Conservation (phyloP, 2,888 invertebrate species). For the Fragum fragum region DNA sequence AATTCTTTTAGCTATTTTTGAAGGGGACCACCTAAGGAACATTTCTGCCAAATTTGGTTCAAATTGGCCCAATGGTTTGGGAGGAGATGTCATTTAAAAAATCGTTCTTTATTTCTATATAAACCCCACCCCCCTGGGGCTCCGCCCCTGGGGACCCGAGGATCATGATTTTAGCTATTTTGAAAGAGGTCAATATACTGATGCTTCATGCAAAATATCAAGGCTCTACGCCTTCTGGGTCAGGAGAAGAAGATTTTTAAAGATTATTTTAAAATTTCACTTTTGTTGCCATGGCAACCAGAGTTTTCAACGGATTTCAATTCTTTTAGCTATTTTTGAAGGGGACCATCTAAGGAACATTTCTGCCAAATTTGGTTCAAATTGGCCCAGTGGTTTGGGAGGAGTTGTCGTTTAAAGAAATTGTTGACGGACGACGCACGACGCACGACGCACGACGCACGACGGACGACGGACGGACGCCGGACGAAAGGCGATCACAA, state of each 20-base stretch:
- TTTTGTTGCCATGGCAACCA: not conserved
- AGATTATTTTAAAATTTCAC: not conserved
- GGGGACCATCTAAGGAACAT: not conserved
- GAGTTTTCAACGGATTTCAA: not conserved
- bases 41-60: not conserved
- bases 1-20: not conserved
- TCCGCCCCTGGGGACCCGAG: too few relatives aligned
- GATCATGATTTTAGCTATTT: too few relatives aligned
- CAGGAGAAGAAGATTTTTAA: not conserved
- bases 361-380: not conserved
- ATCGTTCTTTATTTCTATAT: too few relatives aligned
- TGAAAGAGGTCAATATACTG: too few relatives aligned
- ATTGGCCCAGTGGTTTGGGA: not conserved
- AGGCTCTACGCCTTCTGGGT: too few relatives aligned
- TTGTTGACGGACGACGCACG: not conserved
- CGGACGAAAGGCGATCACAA: not conserved
- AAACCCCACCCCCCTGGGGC: too few relatives aligned
- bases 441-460: too few relatives aligned
- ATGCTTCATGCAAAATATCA: too few relatives aligned
- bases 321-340: not conserved
- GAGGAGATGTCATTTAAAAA: too few relatives aligned
- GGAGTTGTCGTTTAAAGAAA: not conserved
- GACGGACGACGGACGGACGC: not conserved
- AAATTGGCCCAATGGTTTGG: not conserved
- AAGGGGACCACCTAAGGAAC: not conserved